Base-by-base conservation (phyloP, 1,140 invertebrate genomes). In the Bombus vancouverensis region DNA sequence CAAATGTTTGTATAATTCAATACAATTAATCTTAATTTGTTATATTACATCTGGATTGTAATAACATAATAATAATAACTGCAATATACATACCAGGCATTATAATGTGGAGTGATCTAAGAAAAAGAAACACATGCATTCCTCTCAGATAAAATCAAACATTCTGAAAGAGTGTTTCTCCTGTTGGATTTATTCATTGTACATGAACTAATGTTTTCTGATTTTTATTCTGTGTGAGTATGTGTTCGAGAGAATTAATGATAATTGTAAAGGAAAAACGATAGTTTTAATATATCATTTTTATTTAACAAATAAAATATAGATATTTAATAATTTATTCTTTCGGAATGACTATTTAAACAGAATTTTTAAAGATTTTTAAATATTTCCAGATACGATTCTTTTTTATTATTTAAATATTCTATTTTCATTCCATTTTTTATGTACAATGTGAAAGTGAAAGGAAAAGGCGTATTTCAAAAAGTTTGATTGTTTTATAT, bases 11-110 rank as follows among this genome's bases (percentile, higher is more conserved):
- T 66, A 37, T 28, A 39, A n/a, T 79, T 34, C 76, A n/a, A 39
- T 84, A 12, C 53, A 84, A 84, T 37, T 72, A 37, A 70, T 72
- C 83, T 59, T 78, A 57, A 83, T 85, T 88, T 78, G 28, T 73
- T 47, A 73, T 53, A 37, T 34, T 32, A 71, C 25, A n/a, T n/a
- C 78, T 73, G 71, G 57, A 81, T 76, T 83, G 72, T 76, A 76
- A 76, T 39, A 66, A 34, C 28, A 22, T 68, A 76, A 68, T 83
- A 76, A 83, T 83, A 53, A 73, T 53, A 66, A 76, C 32, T 76
- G 73, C 42, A 83, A 83, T 83, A 83, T 68, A 68, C 44, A 83
- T 68, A 68, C 44, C 39, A n/a, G 66, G 25, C 28, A 77, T 76
- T 25, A 57, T 39, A 53, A 18, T 13, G 18, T 22, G 47, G 18